Evolutionary conservation across 2,113 vertebrate species (phyloP), one percentile per base, ranked within the genome.

Genomic region (Xenopus tropicalis): DNA sequence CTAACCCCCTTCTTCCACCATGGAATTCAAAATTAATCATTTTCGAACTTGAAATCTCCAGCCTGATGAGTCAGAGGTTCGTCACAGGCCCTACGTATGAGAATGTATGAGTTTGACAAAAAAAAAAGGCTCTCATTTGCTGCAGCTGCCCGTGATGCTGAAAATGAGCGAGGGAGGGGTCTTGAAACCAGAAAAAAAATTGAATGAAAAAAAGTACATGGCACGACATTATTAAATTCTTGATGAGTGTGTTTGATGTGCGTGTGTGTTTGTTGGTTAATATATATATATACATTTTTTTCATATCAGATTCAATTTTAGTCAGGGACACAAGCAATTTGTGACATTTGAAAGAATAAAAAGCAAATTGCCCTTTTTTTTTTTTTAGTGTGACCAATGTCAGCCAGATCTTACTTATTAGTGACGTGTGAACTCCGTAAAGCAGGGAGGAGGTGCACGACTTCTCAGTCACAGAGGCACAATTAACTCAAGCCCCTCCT

Each of bases 401-500:
- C 66, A 62, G 56, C 44, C 66, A 75, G 66, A 66, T 75, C 46
- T 69, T 56, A 66, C 71, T 57, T 73, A 73, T 73, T 52, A 51
- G 66, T 75, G 72, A 75, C 72, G 72, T 52, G 42, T 6, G 23
- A 42, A 19, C 42, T 74, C 44, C 65, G 52, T 66, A 69, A 24
- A 62, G 58, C 23, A 69, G 29, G 64, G 72, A 81, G 83, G 79
- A 70, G 79, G 74, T 29, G 61, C 44, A 13, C 51, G 69, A 29
- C 57, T 61, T 63, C 79, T 80, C n/a, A 83, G 83, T 82, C 71
- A 70, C 51, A 69, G 43, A 66, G 78, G 82, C 85, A 87, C 84
- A 85, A 84, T 77, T 82, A 82, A 79, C 79, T 71, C 69, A 82
- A 79, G 88, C 88, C 88, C 90, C 88, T 89, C 89, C 90, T 83